phyloP scores from a whole-genome alignment of 2,797 vertebrate genomes.

The Leuciscus waleckii region DNA sequence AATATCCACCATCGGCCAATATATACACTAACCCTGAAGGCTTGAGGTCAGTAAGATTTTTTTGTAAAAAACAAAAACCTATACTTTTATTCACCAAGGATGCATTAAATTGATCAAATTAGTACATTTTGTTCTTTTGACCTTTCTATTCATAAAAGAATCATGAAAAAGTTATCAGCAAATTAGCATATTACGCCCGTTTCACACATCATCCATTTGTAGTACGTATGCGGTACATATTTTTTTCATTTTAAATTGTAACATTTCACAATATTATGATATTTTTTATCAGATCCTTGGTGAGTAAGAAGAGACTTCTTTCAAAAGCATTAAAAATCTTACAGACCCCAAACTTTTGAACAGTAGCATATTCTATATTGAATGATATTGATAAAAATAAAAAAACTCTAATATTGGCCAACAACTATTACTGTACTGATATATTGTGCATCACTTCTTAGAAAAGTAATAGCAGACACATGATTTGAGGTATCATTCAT shows the following conservation, averaged over 20 bases:
- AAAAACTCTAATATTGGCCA: not conserved
- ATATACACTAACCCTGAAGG: not conserved
- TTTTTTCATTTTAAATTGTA: not conserved
- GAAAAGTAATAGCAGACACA: not conserved
- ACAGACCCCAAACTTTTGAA: not conserved
- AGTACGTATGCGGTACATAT: not conserved
- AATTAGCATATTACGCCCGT: not conserved
- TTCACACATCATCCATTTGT: not conserved
- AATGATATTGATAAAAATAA: not conserved
- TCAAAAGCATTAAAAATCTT: not conserved
- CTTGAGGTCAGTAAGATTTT: not conserved
- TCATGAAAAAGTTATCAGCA: not conserved
- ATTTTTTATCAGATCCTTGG: not conserved
- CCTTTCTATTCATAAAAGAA: not conserved
- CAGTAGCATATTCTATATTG: not conserved
- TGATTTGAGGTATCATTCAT: not conserved
- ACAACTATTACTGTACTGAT: not conserved
- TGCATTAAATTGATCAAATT: not conserved
- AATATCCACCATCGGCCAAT: not conserved
- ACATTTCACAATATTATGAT: not conserved
- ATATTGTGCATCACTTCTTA: not conserved
- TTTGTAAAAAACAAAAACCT: not conserved
- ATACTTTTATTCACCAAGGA: not conserved
- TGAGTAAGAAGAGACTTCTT: not conserved
- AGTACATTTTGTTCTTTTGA: not conserved